phyloP scores from a whole-genome alignment of 2,888 invertebrate species.

The Portevinia maculata region DNA sequence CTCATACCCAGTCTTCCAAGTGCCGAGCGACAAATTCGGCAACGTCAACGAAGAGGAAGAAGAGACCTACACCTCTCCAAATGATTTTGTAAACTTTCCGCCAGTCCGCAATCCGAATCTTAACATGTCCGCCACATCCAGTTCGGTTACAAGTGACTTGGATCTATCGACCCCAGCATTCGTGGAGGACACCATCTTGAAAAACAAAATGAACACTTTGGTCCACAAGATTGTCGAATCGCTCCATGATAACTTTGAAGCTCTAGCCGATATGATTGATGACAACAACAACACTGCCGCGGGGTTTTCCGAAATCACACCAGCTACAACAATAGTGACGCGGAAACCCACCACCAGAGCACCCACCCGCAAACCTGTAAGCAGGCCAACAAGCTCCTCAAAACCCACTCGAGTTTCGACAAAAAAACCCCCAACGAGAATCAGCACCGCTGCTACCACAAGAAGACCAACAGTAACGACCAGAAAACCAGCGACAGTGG shows the following conservation, averaged over 20 bases:
- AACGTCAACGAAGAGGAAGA: slow-evolving; percentile 78
- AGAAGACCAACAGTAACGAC: slow-evolving; percentile 77
- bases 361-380: slow-evolving; percentile 79
- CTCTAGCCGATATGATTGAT: slow-evolving; percentile 90
- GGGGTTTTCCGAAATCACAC: slow-evolving; percentile 62
- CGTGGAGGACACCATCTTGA: slow-evolving; percentile 89
- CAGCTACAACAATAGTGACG: slow-evolving; percentile 75
- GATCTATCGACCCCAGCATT: slow-evolving; percentile 91
- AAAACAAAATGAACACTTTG: slow-evolving; percentile 91
- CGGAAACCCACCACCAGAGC: slow-evolving; percentile 77
- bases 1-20: slow-evolving; percentile 80
- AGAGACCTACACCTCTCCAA: slow-evolving; percentile 87
- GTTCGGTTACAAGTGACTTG: slow-evolving; percentile 84
- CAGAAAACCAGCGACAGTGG: slow-evolving; percentile 78
- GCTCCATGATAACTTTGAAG: slow-evolving; percentile 91
- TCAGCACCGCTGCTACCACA: slow-evolving; percentile 77
- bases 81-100: slow-evolving; percentile 91
- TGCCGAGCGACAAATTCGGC: slow-evolving; percentile 78
- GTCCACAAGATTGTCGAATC: slow-evolving; percentile 93
- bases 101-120: slow-evolving; percentile 93
- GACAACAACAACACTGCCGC: slow-evolving; percentile 82
- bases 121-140: slow-evolving; percentile 86
- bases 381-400: slow-evolving; percentile 74
- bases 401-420: slow-evolving; percentile 79
- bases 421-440: slow-evolving; percentile 80